phyloP scores from a whole-genome alignment of 2,113 vertebrate species.

The Vulpes ferrilata region DNA sequence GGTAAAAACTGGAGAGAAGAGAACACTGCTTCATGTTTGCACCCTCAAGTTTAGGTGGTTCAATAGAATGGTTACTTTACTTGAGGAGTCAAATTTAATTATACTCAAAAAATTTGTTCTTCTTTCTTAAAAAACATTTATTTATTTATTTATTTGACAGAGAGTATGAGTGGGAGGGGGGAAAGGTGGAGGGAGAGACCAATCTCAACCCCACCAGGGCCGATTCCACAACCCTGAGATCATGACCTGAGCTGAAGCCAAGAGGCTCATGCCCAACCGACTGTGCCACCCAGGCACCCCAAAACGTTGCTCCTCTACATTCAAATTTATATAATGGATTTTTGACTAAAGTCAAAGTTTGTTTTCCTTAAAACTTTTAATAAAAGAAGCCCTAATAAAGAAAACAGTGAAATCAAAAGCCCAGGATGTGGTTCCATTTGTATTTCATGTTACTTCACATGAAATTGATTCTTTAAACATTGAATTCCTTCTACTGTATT shows the following conservation, averaged over 20 bases:
- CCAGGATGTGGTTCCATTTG: not conserved
- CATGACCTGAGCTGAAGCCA: not conserved
- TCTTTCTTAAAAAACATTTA: not conserved
- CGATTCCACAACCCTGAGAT: not conserved
- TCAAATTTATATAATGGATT: slow-evolving; percentile 36
- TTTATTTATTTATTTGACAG: not conserved
- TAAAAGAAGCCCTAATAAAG: slow-evolving; percentile 43
- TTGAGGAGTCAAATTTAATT: slow-evolving; percentile 7
- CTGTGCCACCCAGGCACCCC: not conserved
- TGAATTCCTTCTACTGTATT: slow-evolving; percentile 12
- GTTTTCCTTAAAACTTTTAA: slow-evolving; percentile 37
- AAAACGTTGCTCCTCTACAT: slow-evolving; percentile 5
- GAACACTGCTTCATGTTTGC: not conserved
- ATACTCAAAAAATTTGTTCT: not conserved
- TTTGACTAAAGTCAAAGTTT: not conserved
- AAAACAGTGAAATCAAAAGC: slow-evolving; percentile 56
- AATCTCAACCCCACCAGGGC: not conserved
- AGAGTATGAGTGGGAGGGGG: not conserved
- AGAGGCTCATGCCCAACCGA: not conserved
- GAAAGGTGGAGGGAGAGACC: not conserved
- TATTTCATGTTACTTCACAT: slow-evolving; percentile 6
- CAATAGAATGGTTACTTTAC: not conserved
- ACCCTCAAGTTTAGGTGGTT: not conserved
- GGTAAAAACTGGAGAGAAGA: not conserved
- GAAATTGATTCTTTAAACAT: not conserved